Base-by-base conservation (phyloP, 2,888 invertebrate genomes). In the Steinernema scapterisci region DNA sequence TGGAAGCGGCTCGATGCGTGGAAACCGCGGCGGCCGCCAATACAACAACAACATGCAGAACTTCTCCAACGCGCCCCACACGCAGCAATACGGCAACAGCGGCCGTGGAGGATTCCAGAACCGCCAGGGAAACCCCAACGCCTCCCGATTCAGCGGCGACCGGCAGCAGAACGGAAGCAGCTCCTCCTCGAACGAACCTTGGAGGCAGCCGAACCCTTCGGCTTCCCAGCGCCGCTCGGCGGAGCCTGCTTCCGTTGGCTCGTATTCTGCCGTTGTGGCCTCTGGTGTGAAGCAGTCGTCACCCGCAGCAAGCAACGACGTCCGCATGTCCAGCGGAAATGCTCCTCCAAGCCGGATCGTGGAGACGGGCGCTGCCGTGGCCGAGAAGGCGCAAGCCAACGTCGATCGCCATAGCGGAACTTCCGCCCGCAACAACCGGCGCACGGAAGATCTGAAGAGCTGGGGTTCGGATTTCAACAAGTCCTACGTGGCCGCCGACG, bases 381-480 rank as follows among this genome's bases (percentile, higher is more conserved):
- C 63, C 63, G 63, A 63, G 63, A 63, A 63, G 38, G 63, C 63
- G 63, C 31, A 25, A 13, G 38, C 38, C 38, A 9, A 9, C 38
- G 38, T 38, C 38, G 48, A 48, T 48, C 48, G 48, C 48, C 13
- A 48, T 16, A 6, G 38, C 9, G 38, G 38, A 38, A 13, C 3
- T 19, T 16, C n/a, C 6, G 13, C 48, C 13, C 63, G 31, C 11
- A 52, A 52, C 21, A 27, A 63, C 31, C 46, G 48, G 27, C 46
- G 71, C 25, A 48, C 71, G 16, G 71, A 71, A 11, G 71, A 71
- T 27, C 71, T 71, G n/a, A 45, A 46, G 46, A 48, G n/a, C 46
- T 71, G 71, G 71, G 71, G 71, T 16, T 27, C 48, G n/a, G 46
- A 46, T 25, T 71, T 71, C 71, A 19, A 71, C 71, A 71, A 71